Conservation (phyloP, 2,888 invertebrate species). For the Aporophyla nigra region DNA sequence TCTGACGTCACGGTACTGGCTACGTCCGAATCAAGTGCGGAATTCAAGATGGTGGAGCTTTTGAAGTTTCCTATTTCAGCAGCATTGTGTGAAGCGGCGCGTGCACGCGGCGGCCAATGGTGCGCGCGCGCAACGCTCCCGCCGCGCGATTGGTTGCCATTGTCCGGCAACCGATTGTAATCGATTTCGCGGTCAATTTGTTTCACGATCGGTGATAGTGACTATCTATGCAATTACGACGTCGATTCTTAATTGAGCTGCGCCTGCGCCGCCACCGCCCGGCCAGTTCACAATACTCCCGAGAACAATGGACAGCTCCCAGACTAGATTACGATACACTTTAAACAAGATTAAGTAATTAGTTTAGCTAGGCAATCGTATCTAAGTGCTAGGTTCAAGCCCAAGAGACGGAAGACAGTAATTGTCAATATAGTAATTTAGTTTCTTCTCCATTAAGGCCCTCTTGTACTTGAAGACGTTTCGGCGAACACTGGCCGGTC, state of each 20-base stretch:
- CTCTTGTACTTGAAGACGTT: too few relatives aligned
- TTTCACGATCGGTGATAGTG: slow-evolving; percentile 78
- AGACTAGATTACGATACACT: slow-evolving; percentile 48
- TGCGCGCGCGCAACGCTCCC: slow-evolving; percentile 46
- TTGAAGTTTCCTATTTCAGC: slow-evolving; percentile 80
- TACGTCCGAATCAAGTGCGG: slow-evolving; percentile 74
- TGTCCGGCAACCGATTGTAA: slow-evolving; percentile 71
- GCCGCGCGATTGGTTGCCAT: slow-evolving; percentile 71
- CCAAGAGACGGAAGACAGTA: background rate
- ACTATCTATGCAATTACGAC: slow-evolving; percentile 75
- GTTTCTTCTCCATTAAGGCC: background rate
- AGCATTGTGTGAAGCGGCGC: slow-evolving; percentile 81
- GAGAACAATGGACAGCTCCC: slow-evolving; percentile 64
- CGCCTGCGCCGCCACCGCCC: slow-evolving; percentile 34
- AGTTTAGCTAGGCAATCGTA: slow-evolving; percentile 45
- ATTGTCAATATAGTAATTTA: slow-evolving; percentile 9
- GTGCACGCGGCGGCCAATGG: slow-evolving; percentile 73
- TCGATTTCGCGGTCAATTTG: slow-evolving; percentile 85
- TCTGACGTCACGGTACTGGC: slow-evolving; percentile 62
- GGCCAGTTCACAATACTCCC: slow-evolving; percentile 43
- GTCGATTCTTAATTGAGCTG: slow-evolving; percentile 77
- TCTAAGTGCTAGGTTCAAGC: background rate
- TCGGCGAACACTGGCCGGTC: too few relatives aligned
- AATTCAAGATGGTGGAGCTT: slow-evolving; percentile 73
- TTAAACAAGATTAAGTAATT: slow-evolving; percentile 48